phyloP scores from a whole-genome alignment of 2,888 invertebrate genomes.

The Ichneumoninae sp. region DNA sequence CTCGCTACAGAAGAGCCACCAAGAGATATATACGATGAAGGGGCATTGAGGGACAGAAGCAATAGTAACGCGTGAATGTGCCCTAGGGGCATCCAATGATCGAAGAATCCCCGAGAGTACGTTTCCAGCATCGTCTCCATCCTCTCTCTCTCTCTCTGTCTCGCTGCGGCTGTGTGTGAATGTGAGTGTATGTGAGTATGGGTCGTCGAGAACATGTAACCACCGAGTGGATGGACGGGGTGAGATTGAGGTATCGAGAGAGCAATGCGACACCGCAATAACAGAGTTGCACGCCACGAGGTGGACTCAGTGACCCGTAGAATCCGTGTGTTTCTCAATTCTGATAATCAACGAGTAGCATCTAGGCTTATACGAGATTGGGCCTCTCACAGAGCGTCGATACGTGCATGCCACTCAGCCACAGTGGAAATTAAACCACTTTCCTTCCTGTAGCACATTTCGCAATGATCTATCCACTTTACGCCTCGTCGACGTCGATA shows the following conservation, averaged over 20 bases:
- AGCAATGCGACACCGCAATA: constrained; percentile 38
- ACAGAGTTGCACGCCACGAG: constrained; percentile 3
- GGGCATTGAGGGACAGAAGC: constrained; percentile 1
- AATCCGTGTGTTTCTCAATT: constrained; percentile 60
- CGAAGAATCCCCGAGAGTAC: constrained; percentile 54
- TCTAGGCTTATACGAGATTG: constrained; percentile 4
- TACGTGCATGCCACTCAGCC: constrained; percentile 5
- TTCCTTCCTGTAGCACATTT: background rate
- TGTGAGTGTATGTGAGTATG: background rate
- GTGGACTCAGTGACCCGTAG: constrained; percentile 38
- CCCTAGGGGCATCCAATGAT: constrained; percentile 56
- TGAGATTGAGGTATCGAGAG: constrained; percentile 37
- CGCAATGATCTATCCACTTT: background rate
- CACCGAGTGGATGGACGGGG: constrained; percentile 49
- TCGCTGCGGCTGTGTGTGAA: background rate
- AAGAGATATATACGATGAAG: constrained; percentile 13
- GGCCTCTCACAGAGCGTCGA: background rate
- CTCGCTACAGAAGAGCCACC: constrained; percentile 2
- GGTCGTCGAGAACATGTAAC: constrained; percentile 43
- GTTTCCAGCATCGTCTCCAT: constrained; percentile 24
- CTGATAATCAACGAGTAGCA: constrained; percentile 55
- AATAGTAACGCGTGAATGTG: constrained; percentile 42
- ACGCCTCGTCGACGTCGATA: background rate
- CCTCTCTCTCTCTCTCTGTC: background rate
- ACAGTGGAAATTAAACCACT: background rate